Evolutionary conservation across 2,888 invertebrate genomes (phyloP).

Genomic region (Sinotaia quadrata): DNA sequence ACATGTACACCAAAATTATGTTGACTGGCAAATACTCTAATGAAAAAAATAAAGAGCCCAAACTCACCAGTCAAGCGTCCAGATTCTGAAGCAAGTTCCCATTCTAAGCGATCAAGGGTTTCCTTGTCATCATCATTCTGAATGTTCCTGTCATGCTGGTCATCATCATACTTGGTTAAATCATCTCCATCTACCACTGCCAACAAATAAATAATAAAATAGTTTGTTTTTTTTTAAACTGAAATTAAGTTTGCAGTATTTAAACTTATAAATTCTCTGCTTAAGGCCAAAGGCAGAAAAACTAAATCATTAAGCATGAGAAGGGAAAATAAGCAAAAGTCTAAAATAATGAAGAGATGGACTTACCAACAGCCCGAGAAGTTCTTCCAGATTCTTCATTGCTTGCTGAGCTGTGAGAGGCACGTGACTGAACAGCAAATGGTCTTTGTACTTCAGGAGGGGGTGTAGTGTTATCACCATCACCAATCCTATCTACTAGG

Average conservation of each 20-base stretch:
- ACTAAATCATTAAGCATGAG: background rate
- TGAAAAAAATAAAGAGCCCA: background rate
- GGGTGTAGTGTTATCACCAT: constrained; percentile 13
- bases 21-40: background rate
- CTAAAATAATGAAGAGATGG: background rate
- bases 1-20: background rate
- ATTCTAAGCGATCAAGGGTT: constrained; percentile 63
- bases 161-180: constrained; percentile 58
- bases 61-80: constrained; percentile 61
- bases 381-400: constrained; percentile 35
- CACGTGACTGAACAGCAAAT: no score
- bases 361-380: constrained; percentile 58
- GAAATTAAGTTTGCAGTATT: no score
- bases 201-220: no score
- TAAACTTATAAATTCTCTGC: no score
- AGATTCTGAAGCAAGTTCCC: constrained; percentile 67
- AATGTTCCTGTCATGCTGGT: constrained; percentile 29
- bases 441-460: no score
- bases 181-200: constrained; percentile 69
- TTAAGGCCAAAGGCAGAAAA: no score
- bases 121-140: constrained; percentile 58
- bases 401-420: no score
- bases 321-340: background rate
- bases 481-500: background rate
- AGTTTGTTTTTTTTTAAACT: no score